A percentile compares a stretch with the other conserved stretches of the same genome.
Evolutionary conservation across 2,113 vertebrate genomes (phyloP).

Genomic region (Elachura formosa): DNA sequence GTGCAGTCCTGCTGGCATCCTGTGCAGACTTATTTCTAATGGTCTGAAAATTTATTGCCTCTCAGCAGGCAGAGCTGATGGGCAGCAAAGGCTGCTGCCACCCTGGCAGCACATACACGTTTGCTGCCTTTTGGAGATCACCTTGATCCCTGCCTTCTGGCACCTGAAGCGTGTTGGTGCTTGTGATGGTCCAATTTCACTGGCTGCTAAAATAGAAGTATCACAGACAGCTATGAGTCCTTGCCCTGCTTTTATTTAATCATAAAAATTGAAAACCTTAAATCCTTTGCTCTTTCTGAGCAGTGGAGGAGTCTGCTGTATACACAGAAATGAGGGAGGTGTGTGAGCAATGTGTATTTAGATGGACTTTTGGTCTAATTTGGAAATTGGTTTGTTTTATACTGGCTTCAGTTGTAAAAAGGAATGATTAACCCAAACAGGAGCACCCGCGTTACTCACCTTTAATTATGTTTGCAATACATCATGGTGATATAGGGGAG

Average conservation of each 20-base stretch:
- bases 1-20: neutral
- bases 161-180: fast-evolving
- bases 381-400: slow-evolving; percentile 66
- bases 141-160: neutral
- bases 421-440: slow-evolving; percentile 77
- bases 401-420: slow-evolving; percentile 65
- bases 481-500: slow-evolving; percentile 75
- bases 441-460: slow-evolving; percentile 68
- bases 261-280: neutral
- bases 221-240: neutral
- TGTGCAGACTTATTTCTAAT: neutral
- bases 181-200: neutral
- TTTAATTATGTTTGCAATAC: slow-evolving; percentile 83
- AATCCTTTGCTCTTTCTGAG: neutral
- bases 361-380: slow-evolving; percentile 67
- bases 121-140: neutral
- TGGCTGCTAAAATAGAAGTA: neutral
- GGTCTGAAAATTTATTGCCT: fast-evolving
- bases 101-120: neutral
- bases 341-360: slow-evolving; percentile 5
- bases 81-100: neutral
- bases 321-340: neutral
- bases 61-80: neutral
- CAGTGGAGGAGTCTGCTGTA: neutral
- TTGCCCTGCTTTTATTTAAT: neutral